phyloP scores from a whole-genome alignment of 1,140 invertebrate genomes.

The Homalodisca vitripennis region DNA sequence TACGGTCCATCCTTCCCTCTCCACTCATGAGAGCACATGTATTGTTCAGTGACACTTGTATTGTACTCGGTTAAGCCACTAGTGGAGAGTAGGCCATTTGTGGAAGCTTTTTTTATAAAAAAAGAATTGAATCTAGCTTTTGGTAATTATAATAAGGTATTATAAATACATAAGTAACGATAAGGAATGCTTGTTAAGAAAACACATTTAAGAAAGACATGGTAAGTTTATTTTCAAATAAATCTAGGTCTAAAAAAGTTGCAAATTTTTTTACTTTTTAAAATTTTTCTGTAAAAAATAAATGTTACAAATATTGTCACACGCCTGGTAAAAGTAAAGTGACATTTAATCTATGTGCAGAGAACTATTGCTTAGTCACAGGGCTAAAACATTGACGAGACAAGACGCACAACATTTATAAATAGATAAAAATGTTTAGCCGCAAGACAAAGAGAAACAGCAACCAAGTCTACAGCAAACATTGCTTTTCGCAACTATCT shows the following conservation, averaged over 20 bases:
- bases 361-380: conserved; percentile 8
- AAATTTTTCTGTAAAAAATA: conserved; percentile 11
- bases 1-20: too few relatives aligned
- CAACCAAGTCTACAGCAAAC: neutral
- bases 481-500: neutral
- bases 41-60: too few relatives aligned
- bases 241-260: neutral
- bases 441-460: conserved; percentile 14
- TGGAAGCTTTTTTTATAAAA: too few relatives aligned
- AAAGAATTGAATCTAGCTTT: too few relatives aligned
- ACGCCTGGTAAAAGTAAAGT: neutral
- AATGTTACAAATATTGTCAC: conserved; percentile 16
- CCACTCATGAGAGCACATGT: too few relatives aligned
- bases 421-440: conserved; percentile 5
- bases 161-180: too few relatives aligned
- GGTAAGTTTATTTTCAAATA: conserved; percentile 9
- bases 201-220: conserved; percentile 14
- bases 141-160: too few relatives aligned
- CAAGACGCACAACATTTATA: conserved; percentile 14
- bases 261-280: neutral
- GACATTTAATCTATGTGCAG: neutral
- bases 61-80: too few relatives aligned
- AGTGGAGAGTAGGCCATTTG: too few relatives aligned
- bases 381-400: conserved; percentile 14
- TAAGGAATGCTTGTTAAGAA: too few relatives aligned